Evolutionary conservation across 2,113 vertebrate genomes (phyloP), one percentile per base, ranked within the genome.

Genomic region (Murina feae): DNA sequence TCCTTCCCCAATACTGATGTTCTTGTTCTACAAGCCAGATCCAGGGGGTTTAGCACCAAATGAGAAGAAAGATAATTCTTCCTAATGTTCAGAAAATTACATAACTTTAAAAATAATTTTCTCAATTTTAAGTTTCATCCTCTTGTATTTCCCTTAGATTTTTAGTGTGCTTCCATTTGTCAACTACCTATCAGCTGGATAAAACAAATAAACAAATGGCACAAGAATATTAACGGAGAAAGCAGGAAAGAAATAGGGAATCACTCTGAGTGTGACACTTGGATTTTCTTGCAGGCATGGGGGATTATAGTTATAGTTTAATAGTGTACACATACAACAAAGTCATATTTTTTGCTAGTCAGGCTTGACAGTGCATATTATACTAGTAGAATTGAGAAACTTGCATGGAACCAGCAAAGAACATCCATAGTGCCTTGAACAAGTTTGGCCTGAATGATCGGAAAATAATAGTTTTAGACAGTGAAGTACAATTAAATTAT

Each of bases 131-230:
- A 75, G 76, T 85, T 89, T 75, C 16, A 39, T 17, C 68, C 68
- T 63, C 79, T 72, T 55, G 21, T 58, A 82, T 79, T 81, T 88
- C 58, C 49, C 37, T 58, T 84, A 86, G 91, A 80, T 65, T 85
- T 82, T 75, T 23, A 81, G 20, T 17, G 81, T 42, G 90, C 53
- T 58, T 82, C 37, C 81, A 58, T 81, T 66, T 78, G 60, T 93
- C 42, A 86, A 84, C 69, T 39, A 86, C 66, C 74, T 51, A 89
- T 89, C 94, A 74, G 66, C 47, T 30, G n/a, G 94, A 79, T 82
- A 87, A 93, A 87, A 93, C 35, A 72, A 72, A 85, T 60, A 72
- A 93, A 92, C 68, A 60, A 91, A 92, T 23, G 53, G 92, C 88
- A 42, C 0, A 14, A 76, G 88, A 93, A 76, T 63, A 76, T 71